phyloP scores from a whole-genome alignment of 2,888 invertebrate species.

The Margaritifera margaritifera region DNA sequence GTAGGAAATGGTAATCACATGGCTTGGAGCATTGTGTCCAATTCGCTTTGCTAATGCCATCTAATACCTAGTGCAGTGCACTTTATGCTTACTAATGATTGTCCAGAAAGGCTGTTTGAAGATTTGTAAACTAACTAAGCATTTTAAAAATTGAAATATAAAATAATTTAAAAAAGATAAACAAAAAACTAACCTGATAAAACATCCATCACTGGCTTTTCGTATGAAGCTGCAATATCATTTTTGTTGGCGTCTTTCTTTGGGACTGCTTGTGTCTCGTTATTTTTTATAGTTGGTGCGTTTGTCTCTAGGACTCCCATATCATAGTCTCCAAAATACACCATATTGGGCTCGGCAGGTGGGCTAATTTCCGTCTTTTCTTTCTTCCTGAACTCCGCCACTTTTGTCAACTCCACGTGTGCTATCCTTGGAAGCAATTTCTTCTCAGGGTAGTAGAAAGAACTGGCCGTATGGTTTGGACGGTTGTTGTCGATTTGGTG shows the following conservation, averaged over 20 bases:
- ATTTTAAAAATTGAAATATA: too few relatives aligned
- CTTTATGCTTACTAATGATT: too few relatives aligned
- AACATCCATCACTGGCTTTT: too few relatives aligned
- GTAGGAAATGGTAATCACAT: too few relatives aligned
- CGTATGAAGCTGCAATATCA: background rate
- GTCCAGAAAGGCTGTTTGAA: too few relatives aligned
- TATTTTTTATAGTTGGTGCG: background rate
- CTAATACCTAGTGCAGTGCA: too few relatives aligned
- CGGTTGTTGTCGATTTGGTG: conserved; percentile 90
- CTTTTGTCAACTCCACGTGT: conserved; percentile 78
- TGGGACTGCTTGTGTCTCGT: background rate
- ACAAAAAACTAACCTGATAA: too few relatives aligned
- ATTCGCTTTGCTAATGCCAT: too few relatives aligned
- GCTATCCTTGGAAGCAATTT: conserved; percentile 91
- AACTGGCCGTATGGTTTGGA: conserved; percentile 93
- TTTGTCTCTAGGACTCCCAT: background rate
- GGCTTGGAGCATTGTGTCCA: too few relatives aligned
- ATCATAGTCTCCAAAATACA: conserved; percentile 23
- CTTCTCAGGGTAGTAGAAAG: conserved; percentile 93
- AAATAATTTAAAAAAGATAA: too few relatives aligned
- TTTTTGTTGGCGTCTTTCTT: background rate
- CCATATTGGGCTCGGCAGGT: conserved; percentile 28
- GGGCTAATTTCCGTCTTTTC: conserved; percentile 24
- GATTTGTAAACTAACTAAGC: too few relatives aligned
- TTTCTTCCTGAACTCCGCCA: conserved; percentile 49